A percentile compares a stretch with the other conserved stretches of the same genome.
Conservation (phyloP, 2,888 invertebrate genomes). For the Leucoma salicis region DNA sequence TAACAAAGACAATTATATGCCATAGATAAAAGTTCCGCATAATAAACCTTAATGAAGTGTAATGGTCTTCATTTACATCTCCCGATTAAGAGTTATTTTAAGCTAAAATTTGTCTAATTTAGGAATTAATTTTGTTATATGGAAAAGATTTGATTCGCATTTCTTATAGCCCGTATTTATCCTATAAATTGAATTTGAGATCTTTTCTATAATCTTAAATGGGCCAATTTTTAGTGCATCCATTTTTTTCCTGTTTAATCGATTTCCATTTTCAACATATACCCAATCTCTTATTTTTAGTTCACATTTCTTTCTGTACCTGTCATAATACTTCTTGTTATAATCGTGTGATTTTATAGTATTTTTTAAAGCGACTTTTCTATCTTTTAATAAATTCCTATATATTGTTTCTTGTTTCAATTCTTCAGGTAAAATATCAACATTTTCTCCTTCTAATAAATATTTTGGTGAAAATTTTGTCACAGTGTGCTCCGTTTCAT, state of each 20-base stretch:
- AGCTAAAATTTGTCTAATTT: no score
- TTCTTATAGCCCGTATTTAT: background rate
- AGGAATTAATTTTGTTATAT: no score
- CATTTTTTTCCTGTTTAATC: conserved; percentile 17
- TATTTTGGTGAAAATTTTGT: conserved; percentile 30
- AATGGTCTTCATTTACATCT: no score
- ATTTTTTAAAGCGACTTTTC: conserved; percentile 27
- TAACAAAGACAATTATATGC: no score
- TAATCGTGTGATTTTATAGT: conserved; percentile 29
- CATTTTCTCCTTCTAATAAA: conserved; percentile 30
- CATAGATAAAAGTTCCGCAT: no score
- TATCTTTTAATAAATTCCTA: conserved; percentile 21
- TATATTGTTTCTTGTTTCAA: conserved; percentile 10
- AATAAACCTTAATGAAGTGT: no score
- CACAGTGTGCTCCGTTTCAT: conserved; percentile 12
- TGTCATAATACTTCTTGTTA: conserved; percentile 21
- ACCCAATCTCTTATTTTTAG: conserved; percentile 24
- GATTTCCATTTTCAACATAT: conserved; percentile 37
- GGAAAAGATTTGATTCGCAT: no score
- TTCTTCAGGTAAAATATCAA: conserved; percentile 18
- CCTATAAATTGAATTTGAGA: background rate
- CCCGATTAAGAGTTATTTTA: no score
- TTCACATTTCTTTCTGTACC: conserved; percentile 17
- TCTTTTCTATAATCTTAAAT: no score
- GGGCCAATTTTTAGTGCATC: background rate